These are phyloP conservation scores for Spodoptera exigua DNA, from an alignment of 2,888 invertebrate genomes.

Conservation along the genomic window DNA sequence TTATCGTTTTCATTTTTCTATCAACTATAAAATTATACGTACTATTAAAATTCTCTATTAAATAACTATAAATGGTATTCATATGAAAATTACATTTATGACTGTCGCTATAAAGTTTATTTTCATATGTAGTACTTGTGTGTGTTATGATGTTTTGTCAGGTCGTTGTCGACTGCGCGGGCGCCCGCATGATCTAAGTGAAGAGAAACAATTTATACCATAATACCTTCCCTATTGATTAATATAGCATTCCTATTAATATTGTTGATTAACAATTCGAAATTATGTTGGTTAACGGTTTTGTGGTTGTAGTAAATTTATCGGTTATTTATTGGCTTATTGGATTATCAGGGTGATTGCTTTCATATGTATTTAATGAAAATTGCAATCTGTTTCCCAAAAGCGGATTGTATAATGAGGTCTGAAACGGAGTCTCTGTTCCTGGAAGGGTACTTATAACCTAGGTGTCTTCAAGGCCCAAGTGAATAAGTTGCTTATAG, in stretches of 20 bases:
- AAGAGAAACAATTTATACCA: slow-evolving; percentile 76
- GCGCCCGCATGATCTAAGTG: slow-evolving; percentile 78
- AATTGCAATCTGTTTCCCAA: no score
- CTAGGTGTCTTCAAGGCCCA: no score
- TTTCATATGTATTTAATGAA: neutral
- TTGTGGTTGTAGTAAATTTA: slow-evolving; percentile 55
- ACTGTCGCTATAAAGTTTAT: slow-evolving; percentile 55
- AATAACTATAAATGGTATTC: slow-evolving; percentile 33
- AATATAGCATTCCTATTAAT: slow-evolving; percentile 85
- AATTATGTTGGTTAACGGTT: slow-evolving; percentile 85
- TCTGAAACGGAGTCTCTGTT: no score
- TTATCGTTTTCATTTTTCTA: slow-evolving; percentile 77
- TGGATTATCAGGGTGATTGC: neutral
- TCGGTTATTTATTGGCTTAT: slow-evolving; percentile 4
- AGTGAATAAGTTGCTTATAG: no score
- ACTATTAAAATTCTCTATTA: slow-evolving; percentile 50
- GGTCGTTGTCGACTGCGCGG: slow-evolving; percentile 70
- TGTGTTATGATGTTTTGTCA: slow-evolving; percentile 60
- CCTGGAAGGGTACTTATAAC: no score
- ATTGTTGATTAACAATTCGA: slow-evolving; percentile 73
- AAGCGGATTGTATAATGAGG: no score
- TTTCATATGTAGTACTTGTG: slow-evolving; percentile 49
- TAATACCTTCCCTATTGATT: slow-evolving; percentile 84
- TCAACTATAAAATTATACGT: slow-evolving; percentile 73
- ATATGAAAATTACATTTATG: slow-evolving; percentile 25